Evolutionary conservation across 2,113 vertebrate species (phyloP).

Genomic region (Caranx melampygus): DNA sequence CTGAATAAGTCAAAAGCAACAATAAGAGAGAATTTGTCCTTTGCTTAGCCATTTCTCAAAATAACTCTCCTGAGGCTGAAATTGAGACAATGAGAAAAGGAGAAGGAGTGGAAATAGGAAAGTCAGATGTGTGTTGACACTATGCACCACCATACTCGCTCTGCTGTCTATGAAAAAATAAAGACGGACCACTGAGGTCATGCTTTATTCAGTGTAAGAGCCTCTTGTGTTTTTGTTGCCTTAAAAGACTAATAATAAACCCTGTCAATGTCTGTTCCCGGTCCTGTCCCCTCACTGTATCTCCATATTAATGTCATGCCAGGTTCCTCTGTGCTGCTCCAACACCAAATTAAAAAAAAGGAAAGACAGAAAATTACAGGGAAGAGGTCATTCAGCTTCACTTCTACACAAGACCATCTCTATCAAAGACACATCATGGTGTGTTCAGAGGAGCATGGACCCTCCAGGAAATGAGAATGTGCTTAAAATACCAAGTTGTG

Average conservation of each 20-base stretch:
- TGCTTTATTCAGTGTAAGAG: constrained; percentile 80
- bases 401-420: background rate
- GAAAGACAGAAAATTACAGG: constrained; percentile 2
- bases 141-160: constrained; percentile 43
- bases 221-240: constrained; percentile 56
- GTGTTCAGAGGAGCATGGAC: constrained; percentile 32
- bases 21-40: constrained; percentile 75
- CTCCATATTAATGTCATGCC: constrained; percentile 22
- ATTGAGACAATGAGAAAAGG: constrained; percentile 75
- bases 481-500: constrained; percentile 8
- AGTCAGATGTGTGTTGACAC: constrained; percentile 68
- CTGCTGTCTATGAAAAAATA: constrained; percentile 76
- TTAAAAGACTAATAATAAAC: constrained; percentile 69
- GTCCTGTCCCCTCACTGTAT: constrained; percentile 17
- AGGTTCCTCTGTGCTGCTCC: constrained; percentile 3
- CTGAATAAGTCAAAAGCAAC: constrained; percentile 82
- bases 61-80: constrained; percentile 79
- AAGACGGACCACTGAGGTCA: constrained; percentile 69
- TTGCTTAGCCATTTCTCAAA: constrained; percentile 75
- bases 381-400: background rate
- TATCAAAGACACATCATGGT: background rate
- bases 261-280: constrained; percentile 37
- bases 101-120: constrained; percentile 58
- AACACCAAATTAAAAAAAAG: constrained; percentile 28
- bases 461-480: constrained; percentile 33